Evolutionary conservation across 2,797 vertebrate species (phyloP).

Genomic region (Diceros bicornis): DNA sequence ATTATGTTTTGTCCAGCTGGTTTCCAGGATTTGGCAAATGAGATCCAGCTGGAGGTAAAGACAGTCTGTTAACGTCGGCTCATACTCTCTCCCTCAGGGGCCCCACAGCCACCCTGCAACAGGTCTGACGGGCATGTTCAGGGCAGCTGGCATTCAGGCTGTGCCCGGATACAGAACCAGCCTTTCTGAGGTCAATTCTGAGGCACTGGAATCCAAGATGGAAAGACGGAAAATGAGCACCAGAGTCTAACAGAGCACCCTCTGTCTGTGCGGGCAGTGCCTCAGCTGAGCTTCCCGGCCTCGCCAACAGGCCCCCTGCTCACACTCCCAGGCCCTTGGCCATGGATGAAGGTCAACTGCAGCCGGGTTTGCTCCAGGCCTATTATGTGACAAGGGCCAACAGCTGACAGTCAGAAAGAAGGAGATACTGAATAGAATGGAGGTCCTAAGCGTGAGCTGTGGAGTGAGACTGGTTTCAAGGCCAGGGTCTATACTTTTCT

Average conservation of each 20-base stretch:
- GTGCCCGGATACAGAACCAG: not conserved
- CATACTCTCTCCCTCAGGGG: not conserved
- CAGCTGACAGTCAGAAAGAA: not conserved
- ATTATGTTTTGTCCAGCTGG: constrained; percentile 93
- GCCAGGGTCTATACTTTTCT: not conserved
- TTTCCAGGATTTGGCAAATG: constrained; percentile 94
- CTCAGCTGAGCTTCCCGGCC: not conserved
- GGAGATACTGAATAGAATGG: not conserved
- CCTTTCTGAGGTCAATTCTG: constrained; percentile 47
- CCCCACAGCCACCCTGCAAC: not conserved
- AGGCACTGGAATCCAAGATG: constrained; percentile 27
- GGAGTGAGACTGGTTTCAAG: not conserved
- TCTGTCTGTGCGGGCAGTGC: not conserved
- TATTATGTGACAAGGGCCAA: not conserved
- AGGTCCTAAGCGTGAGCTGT: not conserved
- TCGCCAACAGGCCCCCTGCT: not conserved
- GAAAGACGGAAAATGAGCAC: constrained; percentile 57
- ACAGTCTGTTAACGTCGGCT: constrained; percentile 20
- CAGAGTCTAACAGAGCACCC: constrained; percentile 49
- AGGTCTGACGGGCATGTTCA: not conserved
- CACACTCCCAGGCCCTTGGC: not conserved
- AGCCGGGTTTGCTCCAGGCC: not conserved
- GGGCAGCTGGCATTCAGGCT: constrained; percentile 23
- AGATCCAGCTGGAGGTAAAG: constrained; percentile 93
- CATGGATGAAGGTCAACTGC: constrained; percentile 58